These are phyloP conservation scores for Epizoanthus scotinus DNA, from an alignment of 92 coral and sea anemone species.

Conservation along the genomic window DNA sequence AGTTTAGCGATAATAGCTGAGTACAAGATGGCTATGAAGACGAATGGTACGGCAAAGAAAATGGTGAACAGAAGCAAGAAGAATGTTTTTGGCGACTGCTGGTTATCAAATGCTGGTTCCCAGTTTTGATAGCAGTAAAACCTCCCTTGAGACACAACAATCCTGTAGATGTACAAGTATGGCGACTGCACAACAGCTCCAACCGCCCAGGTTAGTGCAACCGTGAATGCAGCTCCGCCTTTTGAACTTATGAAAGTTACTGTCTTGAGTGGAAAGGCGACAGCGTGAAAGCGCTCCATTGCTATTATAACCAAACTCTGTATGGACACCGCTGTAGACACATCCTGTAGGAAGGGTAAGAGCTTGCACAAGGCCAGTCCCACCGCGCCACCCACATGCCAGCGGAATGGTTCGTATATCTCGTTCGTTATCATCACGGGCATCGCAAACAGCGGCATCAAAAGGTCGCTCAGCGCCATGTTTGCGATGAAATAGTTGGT, in stretches of 20 bases:
- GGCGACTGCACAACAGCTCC: conserved; percentile 29
- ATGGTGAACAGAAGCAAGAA: conserved; percentile 35
- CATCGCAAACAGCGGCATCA: conserved; percentile 10
- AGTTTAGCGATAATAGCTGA: conserved; percentile 46
- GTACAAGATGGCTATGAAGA: conserved; percentile 40
- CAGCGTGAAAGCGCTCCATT: neutral
- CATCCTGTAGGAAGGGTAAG: conserved; percentile 4
- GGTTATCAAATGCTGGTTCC: conserved; percentile 43
- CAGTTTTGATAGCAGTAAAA: conserved; percentile 23
- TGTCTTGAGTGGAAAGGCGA: conserved; percentile 8
- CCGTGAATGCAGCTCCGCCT: conserved; percentile 8
- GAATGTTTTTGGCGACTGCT: conserved; percentile 5
- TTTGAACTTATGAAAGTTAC: conserved; percentile 1
- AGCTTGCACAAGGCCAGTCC: conserved; percentile 8
- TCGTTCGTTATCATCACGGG: neutral
- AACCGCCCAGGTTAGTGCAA: conserved; percentile 41
- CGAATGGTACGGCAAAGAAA: conserved; percentile 47
- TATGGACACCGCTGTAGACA: conserved; percentile 10
- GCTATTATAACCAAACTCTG: conserved; percentile 6
- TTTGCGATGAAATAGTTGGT: conserved; percentile 6
- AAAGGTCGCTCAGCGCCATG: conserved; percentile 4
- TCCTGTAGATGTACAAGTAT: conserved; percentile 30
- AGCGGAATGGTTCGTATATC: conserved; percentile 5
- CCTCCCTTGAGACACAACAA: neutral
- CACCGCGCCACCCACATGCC: conserved; percentile 8